Evolutionary conservation across 1,140 invertebrate genomes (phyloP).

Genomic region (Dolichoris vasculosae): DNA sequence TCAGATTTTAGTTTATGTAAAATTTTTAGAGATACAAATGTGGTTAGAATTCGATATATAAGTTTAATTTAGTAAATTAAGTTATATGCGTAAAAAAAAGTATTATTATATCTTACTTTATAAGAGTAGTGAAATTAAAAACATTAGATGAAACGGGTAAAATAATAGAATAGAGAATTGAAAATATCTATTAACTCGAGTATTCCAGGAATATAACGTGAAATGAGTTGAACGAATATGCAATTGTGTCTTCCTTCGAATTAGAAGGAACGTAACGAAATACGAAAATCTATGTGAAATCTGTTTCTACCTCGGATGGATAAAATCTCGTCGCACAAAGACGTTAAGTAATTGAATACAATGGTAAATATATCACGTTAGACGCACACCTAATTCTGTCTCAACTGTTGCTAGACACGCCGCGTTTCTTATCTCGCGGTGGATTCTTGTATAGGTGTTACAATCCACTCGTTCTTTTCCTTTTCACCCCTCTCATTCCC

Average conservation of each 20-base stretch:
- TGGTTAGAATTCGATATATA: too few relatives aligned
- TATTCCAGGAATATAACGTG: too few relatives aligned
- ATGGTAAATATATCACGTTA: conserved; percentile 56
- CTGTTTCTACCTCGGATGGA: neutral
- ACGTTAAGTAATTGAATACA: conserved; percentile 67
- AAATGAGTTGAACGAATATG: neutral
- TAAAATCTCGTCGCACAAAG: conserved; percentile 40
- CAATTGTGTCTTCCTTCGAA: neutral
- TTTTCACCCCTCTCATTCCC: neutral
- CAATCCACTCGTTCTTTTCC: neutral
- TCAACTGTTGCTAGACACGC: conserved; percentile 33
- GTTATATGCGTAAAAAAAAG: too few relatives aligned
- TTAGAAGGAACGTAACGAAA: neutral
- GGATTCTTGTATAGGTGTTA: neutral
- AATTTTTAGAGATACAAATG: too few relatives aligned
- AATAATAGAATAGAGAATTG: too few relatives aligned
- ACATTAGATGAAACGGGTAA: too few relatives aligned
- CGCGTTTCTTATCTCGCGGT: neutral
- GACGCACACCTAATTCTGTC: conserved; percentile 57
- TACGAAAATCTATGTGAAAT: conserved; percentile 5
- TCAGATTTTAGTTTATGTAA: too few relatives aligned
- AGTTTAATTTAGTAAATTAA: too few relatives aligned
- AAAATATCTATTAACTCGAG: too few relatives aligned
- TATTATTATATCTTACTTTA: too few relatives aligned
- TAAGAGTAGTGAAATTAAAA: too few relatives aligned